Conservation (phyloP, 2,888 invertebrate species). For the Troglohyphantes excavatus region DNA sequence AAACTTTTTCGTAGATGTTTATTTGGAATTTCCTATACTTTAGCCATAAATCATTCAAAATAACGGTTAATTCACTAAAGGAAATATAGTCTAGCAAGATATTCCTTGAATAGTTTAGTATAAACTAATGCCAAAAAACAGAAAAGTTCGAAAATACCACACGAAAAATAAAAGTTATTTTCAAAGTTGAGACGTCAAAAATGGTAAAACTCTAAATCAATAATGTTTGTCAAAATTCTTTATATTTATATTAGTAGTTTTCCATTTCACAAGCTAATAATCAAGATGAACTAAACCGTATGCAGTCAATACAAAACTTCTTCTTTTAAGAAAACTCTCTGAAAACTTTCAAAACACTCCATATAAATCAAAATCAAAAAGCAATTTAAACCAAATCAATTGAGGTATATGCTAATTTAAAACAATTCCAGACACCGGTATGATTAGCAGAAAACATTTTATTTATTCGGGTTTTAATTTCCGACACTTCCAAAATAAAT, state of each 20-base stretch:
- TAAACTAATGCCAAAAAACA: too few relatives aligned
- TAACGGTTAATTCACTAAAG: not conserved
- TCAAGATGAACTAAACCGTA: too few relatives aligned
- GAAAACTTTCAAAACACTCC: not conserved
- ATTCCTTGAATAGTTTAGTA: too few relatives aligned
- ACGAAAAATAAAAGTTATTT: too few relatives aligned
- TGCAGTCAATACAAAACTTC: not conserved
- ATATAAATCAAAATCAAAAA: not conserved
- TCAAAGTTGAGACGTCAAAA: too few relatives aligned
- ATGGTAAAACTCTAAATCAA: too few relatives aligned
- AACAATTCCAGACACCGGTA: not conserved
- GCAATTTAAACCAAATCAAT: conserved; percentile 32
- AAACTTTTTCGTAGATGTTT: too few relatives aligned
- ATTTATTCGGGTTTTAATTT: conserved; percentile 39
- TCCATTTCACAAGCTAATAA: too few relatives aligned
- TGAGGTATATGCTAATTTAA: conserved; percentile 10
- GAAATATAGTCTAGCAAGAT: not conserved
- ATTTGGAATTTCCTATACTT: too few relatives aligned
- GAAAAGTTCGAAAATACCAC: too few relatives aligned
- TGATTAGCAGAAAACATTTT: conserved; percentile 22
- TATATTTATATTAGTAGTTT: too few relatives aligned
- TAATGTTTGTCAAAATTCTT: too few relatives aligned
- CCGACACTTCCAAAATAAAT: conserved; percentile 13
- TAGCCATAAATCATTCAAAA: not conserved
- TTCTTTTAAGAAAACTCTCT: not conserved